Conservation (phyloP, 2,113 vertebrate genomes). For the Kryptolebias marmoratus region DNA sequence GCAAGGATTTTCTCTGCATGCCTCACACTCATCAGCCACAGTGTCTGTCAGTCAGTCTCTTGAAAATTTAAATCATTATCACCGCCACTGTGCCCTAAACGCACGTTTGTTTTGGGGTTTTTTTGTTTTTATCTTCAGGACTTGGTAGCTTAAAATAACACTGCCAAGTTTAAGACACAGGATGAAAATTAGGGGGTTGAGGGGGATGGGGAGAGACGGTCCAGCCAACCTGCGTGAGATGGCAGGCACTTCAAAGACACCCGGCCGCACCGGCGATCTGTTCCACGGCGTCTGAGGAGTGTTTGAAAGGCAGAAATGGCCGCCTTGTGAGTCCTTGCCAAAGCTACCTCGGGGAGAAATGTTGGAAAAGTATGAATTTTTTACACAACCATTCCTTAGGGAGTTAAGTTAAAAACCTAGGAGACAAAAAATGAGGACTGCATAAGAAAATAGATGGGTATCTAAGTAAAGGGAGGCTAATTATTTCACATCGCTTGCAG, state of each 20-base stretch:
- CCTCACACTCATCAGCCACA: slow-evolving; percentile 42
- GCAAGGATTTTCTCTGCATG: slow-evolving; percentile 44
- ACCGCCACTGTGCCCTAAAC: background rate
- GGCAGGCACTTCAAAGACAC: slow-evolving; percentile 81
- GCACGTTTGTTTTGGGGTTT: background rate
- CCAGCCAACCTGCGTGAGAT: slow-evolving; percentile 79
- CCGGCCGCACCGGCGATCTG: slow-evolving; percentile 75
- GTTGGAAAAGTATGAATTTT: slow-evolving; percentile 80
- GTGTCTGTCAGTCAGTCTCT: slow-evolving; percentile 40
- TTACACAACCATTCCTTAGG: slow-evolving; percentile 65
- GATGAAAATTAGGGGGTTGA: slow-evolving; percentile 53
- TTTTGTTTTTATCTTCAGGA: slow-evolving; percentile 46
- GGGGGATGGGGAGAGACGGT: slow-evolving; percentile 39
- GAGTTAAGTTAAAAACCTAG: slow-evolving; percentile 11
- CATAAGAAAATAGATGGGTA: slow-evolving; percentile 46
- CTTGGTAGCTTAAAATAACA: slow-evolving; percentile 58
- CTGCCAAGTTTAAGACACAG: slow-evolving; percentile 65
- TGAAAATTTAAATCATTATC: slow-evolving; percentile 66
- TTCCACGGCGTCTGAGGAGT: slow-evolving; percentile 75
- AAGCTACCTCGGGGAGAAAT: slow-evolving; percentile 81
- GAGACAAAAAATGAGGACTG: slow-evolving; percentile 51
- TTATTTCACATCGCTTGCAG: slow-evolving; percentile 70
- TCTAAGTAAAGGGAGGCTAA: slow-evolving; percentile 63
- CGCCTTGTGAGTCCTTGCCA: slow-evolving; percentile 79
- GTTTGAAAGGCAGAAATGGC: slow-evolving; percentile 82